Evolutionary conservation across 2,113 vertebrate species (phyloP).

Genomic region (Anarhynchus alexandrinus): DNA sequence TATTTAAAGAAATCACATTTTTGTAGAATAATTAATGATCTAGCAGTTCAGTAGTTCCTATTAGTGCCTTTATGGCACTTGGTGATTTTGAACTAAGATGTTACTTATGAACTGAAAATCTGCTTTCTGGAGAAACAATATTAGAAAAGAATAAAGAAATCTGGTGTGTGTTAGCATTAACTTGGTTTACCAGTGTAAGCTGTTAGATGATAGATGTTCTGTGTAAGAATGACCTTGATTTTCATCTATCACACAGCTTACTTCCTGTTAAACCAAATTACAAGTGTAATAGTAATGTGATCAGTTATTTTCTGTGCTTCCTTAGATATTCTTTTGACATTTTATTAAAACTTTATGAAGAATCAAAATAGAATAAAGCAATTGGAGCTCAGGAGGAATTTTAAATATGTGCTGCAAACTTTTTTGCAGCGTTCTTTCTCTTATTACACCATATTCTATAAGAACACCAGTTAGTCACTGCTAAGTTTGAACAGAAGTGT

Average conservation of each 20-base stretch:
- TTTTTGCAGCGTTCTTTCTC: not conserved
- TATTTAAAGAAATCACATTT: not conserved
- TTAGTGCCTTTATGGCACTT: not conserved
- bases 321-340: constrained; percentile 13
- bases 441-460: not conserved
- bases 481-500: not conserved
- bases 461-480: not conserved
- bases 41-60: not conserved
- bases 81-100: not conserved
- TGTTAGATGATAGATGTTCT: constrained; percentile 55
- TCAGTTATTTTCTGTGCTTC: constrained; percentile 26
- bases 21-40: constrained; percentile 20
- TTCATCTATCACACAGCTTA: constrained; percentile 43
- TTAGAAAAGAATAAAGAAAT: not conserved
- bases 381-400: not conserved
- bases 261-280: constrained; percentile 57
- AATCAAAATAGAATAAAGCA: constrained; percentile 1
- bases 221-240: constrained; percentile 18
- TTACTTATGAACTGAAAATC: constrained; percentile 42
- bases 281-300: constrained; percentile 23
- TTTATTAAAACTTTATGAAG: not conserved
- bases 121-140: not conserved
- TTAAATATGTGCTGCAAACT: not conserved
- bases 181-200: constrained; percentile 34
- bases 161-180: constrained; percentile 31